Percentiles rank a stretch among this genome's conserved stretches.
Evolutionary conservation across 1,140 invertebrate genomes (phyloP).

Genomic region (Ylistrum balloti): DNA sequence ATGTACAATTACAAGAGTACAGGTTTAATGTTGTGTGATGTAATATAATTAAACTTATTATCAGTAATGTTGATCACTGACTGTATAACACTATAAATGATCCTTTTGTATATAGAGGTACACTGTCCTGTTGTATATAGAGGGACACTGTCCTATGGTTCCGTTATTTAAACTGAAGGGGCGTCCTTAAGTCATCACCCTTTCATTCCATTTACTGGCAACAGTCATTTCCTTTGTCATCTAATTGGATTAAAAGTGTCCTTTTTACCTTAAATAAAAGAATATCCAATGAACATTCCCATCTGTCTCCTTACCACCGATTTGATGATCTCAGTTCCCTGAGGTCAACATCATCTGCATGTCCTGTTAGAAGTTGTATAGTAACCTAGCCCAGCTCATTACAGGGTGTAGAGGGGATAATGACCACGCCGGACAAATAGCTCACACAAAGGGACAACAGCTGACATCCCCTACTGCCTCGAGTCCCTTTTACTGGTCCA

Average conservation of each 20-base stretch:
- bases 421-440: not conserved
- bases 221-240: not conserved
- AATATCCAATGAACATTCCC: not conserved
- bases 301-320: not conserved
- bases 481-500: not conserved
- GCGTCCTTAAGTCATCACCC: not conserved
- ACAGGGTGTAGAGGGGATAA: not conserved
- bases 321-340: not conserved
- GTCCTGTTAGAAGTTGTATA: slow-evolving; percentile 9
- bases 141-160: not conserved
- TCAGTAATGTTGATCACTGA: no score
- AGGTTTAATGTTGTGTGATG: not conserved
- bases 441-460: slow-evolving; percentile 5
- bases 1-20: no score
- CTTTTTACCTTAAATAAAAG: not conserved
- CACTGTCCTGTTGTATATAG: not conserved
- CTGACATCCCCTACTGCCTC: slow-evolving; percentile 21
- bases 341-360: not conserved
- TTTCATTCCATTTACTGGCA: not conserved
- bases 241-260: not conserved
- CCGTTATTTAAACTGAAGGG: not conserved
- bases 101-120: not conserved
- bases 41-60: not conserved
- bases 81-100: no score
- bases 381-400: not conserved